Base-by-base conservation (phyloP, 2,113 vertebrate genomes). In the Poicephalus meyeri region DNA sequence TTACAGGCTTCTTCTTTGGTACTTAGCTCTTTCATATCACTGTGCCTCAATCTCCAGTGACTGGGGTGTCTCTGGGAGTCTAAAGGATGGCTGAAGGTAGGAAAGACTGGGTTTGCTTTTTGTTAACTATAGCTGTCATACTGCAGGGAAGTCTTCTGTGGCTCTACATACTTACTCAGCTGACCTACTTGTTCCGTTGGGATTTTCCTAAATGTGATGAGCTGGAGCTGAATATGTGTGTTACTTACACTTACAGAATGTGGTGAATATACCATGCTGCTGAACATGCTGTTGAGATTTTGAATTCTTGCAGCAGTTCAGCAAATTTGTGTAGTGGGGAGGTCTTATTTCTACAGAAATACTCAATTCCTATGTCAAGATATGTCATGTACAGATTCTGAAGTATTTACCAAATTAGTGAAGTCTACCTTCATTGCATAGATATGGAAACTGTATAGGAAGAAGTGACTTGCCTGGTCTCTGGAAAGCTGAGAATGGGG, bases 1-100 rank as follows among this genome's bases (percentile, higher is more conserved):
- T 94, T 96, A 95, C 93, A 91, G 91, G 66, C 49, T 76, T 88
- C 91, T 97, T 96, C 73, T 85, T 82, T 50, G 13, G 39, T 93
- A 53, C 79, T 87, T 93, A 65, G 83, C 44, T 86, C 85, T 91
- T 95, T 68, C n/a, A 16, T 87, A 73, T 52, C 71, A 11, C 89
- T 69, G n/a, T 71, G 28, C 61, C 85, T 93, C 76, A n/a, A 64
- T 80, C 86, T 96, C 86, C 47, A 60, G 28, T 92, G 95, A 81
- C 76, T 81, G 52, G 29, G 7, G 44, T 79, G 41, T 94, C 37
- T 91, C 82, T 73, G 49, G 20, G 37, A 65, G 29, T 49, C 46
- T 76, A 13, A 84, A 93, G 35, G 28, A 69, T 80, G 77, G 86
- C 72, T 89, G 84, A 86, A 79, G 31, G 29, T 49, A 91, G 74